Evolutionary conservation across 2,888 invertebrate species (phyloP).

Genomic region (Agrochola circellaris): DNA sequence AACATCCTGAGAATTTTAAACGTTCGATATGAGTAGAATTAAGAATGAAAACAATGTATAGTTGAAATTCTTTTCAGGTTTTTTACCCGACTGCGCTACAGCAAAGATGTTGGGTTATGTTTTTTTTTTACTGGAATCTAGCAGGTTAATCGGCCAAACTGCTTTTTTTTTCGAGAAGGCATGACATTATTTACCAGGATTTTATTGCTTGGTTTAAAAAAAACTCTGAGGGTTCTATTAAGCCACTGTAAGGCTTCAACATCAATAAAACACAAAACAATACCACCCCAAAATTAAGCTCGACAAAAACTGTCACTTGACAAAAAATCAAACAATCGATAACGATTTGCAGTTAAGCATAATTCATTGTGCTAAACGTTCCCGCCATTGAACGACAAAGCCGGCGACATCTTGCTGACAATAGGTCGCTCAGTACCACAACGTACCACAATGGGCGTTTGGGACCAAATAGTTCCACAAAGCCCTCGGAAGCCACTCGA

Average conservation of each 20-base stretch:
- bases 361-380: constrained; percentile 65
- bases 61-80: background rate
- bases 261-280: constrained; percentile 37
- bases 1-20: constrained; percentile 49
- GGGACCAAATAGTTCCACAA: constrained; percentile 81
- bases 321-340: constrained; percentile 64
- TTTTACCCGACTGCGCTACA: background rate
- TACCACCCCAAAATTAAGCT: constrained; percentile 44
- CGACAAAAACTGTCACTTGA: constrained; percentile 49
- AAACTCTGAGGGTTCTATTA: background rate
- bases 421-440: constrained; percentile 78
- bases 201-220: background rate
- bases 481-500: constrained; percentile 86
- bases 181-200: background rate
- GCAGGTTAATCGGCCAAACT: background rate
- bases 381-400: constrained; percentile 72
- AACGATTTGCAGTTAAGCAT: constrained; percentile 29
- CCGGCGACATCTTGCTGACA: constrained; percentile 80
- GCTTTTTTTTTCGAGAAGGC: background rate
- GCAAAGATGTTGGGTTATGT: background rate
- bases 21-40: constrained; percentile 8
- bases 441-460: constrained; percentile 79
- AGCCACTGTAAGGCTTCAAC: constrained; percentile 15
- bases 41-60: constrained; percentile 9
- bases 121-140: background rate